Evolutionary conservation across 2,888 invertebrate genomes (phyloP), one percentile per base, ranked within the genome.

Genomic region (Pyrochroa serraticornis): DNA sequence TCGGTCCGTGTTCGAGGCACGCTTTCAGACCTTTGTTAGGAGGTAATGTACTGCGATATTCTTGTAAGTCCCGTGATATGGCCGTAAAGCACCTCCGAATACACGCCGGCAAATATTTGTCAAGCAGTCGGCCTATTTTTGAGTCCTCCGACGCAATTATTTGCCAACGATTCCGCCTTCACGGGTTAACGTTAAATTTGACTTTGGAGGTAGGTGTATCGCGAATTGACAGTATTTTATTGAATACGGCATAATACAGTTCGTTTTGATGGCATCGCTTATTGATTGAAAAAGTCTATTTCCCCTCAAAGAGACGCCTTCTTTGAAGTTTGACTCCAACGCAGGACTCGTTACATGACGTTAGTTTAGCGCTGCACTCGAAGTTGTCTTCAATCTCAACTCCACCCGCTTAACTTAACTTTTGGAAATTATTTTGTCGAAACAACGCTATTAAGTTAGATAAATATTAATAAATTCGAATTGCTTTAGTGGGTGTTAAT

Each of bases 251-350:
- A 58, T 61, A 57, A 61, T 58, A 49, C 60, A 57, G 62, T 64
- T 57, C 64, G 63, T 60, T 64, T 60, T 60, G 57, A 54, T 62
- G 64, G 62, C 64, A 65, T 68, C 67, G 65, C 64, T 70, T 68
- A 72, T 71, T 72, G 73, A 71, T 73, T 72, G 73, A 71, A 71
- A 72, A 72, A 72, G 70, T 72, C 73, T 70, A 72, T 72, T 73
- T 73, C 71, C 70, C 63, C 63, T 71, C 69, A 71, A 71, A 72
- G 64, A 59, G 58, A 65, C 46, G 63, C 60, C 62, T 63, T 65
- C 71, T 72, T 72, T 71, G 71, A 72, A 68, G 68, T 72, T 64
- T 65, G 64, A 64, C 61, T 68, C 60, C 58, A 64, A 52, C 65
- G 62, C 55, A 62, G 66, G 52, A 64, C 65, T 69, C 66, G 68